Evolutionary conservation across 2,113 vertebrate species (phyloP), one percentile per base, ranked within the genome.

Genomic region (Climacteris rufus): DNA sequence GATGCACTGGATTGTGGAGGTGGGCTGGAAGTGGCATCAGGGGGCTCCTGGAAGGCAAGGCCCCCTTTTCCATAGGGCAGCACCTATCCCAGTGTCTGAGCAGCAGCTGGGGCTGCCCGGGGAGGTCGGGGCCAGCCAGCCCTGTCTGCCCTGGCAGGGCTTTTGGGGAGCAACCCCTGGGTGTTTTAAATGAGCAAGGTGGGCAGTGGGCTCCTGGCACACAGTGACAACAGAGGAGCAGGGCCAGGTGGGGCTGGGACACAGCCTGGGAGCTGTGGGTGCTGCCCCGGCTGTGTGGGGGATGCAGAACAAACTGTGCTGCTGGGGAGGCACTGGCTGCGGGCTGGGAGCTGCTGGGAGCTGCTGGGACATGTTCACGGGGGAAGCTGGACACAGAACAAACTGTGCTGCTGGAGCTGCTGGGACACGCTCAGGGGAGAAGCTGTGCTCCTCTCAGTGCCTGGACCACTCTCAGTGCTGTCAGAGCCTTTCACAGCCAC

Each of bases 361-460:
- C n/a, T n/a, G n/a, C n/a, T n/a, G n/a, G n/a, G n/a, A n/a, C n/a
- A n/a, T n/a, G n/a, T n/a, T n/a, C n/a, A n/a, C n/a, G n/a, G n/a
- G n/a, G n/a, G n/a, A n/a, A n/a, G n/a, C n/a, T n/a, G n/a, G n/a
- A n/a, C n/a, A n/a, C n/a, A 13, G 42, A 42, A 42, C 42, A 15
- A 42, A 15, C 42, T 42, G 42, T 11, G 30, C 1, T 22, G 9
- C 7, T 27, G 82, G 4, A 75, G 70, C 57, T 74, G n/a, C 68
- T 10, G 33, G n/a, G 71, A 69, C 10, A 15, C 0, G 7, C 54
- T 77, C 31, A 17, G 78, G 8, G 89, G 53, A 37, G 75, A 45
- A 83, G 39, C 22, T 9, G 52, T 0, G 11, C 56, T 83, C 2
- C 0, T 45, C 45, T 40, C 2, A 0, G 13, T 21, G 61, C 9